Evolutionary conservation across 2,797 vertebrate species (phyloP), one percentile per base, ranked within the genome.

Genomic region (Macrochelys suwanniensis): DNA sequence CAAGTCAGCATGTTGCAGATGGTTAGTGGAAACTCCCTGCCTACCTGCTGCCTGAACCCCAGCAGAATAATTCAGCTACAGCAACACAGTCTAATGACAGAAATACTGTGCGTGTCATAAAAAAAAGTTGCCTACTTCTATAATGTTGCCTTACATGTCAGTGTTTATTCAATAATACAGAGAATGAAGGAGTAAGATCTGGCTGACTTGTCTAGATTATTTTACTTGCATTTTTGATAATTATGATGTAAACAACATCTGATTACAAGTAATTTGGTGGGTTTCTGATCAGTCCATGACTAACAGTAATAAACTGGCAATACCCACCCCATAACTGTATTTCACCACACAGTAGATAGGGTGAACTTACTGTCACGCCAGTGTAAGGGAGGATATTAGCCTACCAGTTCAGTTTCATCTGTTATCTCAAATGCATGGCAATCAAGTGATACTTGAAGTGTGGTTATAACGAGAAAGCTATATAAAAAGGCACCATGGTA

Each of bases 61-160:
- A 33, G 79, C 80, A 53, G 7, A 49, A 49, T 1, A 37, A 42
- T 49, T 61, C 0, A 11, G 47, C 82, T 77, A 26, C 45, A 82
- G 49, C 23, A 12, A n/a, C 23, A 11, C 47, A 57, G 15, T 11
- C 26, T n/a, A 12, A 15, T 3, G 4, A 16, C n/a, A 1, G 28
- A n/a, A 80, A 61, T 26, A 2, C 12, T 19, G n/a, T 31, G 31
- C 1, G 5, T 47, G 53, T 71, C 11, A 2, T 0, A 28, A 17
- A n/a, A 17, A n/a, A 80, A 33, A 2, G 13, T 10, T 17, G 12
- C 0, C 0, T 4, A 1, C 10, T 11, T 31, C 77, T 13, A 1
- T 3, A 57, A 57, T 3, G 21, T 37, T 31, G 59, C 84, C 16
- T 37, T 19, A 31, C 28, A 31, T 37, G 12, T 71, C 12, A 6